Base-by-base conservation (phyloP, 2,113 vertebrate species). In the Anguilla rostrata region DNA sequence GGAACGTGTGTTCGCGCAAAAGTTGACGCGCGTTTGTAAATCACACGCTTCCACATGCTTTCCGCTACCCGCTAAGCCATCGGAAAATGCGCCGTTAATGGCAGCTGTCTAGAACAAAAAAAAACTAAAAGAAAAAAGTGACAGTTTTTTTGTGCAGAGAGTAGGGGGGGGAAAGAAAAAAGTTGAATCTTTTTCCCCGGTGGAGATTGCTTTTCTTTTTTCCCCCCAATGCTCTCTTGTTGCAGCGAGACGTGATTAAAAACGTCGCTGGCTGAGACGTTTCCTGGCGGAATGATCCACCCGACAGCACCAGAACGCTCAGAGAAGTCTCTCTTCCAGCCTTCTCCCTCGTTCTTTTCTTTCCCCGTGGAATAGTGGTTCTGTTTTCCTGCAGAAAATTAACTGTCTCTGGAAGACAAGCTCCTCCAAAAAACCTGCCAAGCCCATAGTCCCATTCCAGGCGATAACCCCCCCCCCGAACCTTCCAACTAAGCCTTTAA, bases 121-220 rank as follows among this genome's bases (percentile, higher is more conserved):
- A 78, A 83, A 75, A 87, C 82, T 1, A 66, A 85, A 26, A 78
- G 22, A 92, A 93, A 91, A 93, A 91, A 89, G 83, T 94, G 90
- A 92, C 93, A 92, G 87, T 91, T 84, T 89, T 92, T 93, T 16
- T 75, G n/a, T 26, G 26, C 90, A 89, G 78, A 86, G 86, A 91
- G 91, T 91, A 89, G n/a, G 16, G 43, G 43, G n/a, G 8, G 8
- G 8, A 46, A 46, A 46, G 43, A 34, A 91, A 94, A 92, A 92
- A 92, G 93, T 94, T 90, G 91, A 92, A 93, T 92, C 91, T 89
- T 90, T 66, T 66, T 20, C 60, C 91, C 90, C 89, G 39, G 86
- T 92, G 78, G 85, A 79, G 40, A 81, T 79, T 71, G 83, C 90
- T 90, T 89, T 91, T 46, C 34, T 34, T 34, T 14, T 90, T 92